These are phyloP conservation scores for Menidia beryllina DNA, from an alignment of 2,113 vertebrate genomes.

Conservation along the genomic window DNA sequence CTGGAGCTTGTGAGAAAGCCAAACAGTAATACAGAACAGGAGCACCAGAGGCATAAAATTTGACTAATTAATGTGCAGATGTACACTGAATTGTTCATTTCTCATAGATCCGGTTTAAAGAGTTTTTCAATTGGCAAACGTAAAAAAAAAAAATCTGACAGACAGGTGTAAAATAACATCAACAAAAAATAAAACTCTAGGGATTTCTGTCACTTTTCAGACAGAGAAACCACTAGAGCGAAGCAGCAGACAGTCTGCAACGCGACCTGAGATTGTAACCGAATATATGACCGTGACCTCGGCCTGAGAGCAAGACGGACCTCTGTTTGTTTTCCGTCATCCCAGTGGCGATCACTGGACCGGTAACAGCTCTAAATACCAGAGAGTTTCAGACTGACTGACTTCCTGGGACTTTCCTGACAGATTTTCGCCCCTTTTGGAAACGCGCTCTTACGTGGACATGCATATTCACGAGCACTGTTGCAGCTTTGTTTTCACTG, in stretches of 20 bases:
- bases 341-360: conserved; percentile 28
- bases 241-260: background rate
- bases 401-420: conserved; percentile 61
- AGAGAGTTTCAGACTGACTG: conserved; percentile 9
- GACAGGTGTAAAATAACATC: background rate
- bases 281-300: conserved; percentile 5
- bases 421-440: background rate
- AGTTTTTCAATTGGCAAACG: background rate
- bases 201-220: conserved; percentile 1
- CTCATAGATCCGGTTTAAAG: conserved; percentile 1
- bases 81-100: conserved; percentile 8
- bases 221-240: background rate
- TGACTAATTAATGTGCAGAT: background rate
- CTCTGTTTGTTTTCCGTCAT: conserved; percentile 23
- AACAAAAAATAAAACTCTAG: background rate
- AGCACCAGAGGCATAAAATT: background rate
- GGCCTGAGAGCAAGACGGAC: conserved; percentile 23
- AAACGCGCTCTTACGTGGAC: conserved; percentile 11
- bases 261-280: conserved; percentile 6
- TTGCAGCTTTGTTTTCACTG: conserved; percentile 19
- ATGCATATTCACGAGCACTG: conserved; percentile 23
- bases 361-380: conserved; percentile 8
- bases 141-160: background rate
- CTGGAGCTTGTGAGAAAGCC: conserved; percentile 15
- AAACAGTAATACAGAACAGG: conserved; percentile 9